These are phyloP conservation scores for Acleris sparsana DNA, from an alignment of 2,888 invertebrate genomes.

Conservation along the genomic window DNA sequence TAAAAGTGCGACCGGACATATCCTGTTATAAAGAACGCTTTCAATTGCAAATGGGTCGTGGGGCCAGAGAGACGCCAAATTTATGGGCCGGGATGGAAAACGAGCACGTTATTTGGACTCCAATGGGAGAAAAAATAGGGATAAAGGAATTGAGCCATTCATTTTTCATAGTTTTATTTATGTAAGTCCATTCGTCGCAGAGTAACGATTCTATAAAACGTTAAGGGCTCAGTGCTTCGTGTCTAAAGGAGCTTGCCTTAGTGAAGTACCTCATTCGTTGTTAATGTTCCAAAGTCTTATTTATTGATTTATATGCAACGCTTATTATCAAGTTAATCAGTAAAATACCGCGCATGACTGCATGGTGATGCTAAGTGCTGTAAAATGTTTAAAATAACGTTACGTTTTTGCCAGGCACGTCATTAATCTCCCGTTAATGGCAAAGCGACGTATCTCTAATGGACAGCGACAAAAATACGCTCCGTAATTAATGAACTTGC, in stretches of 20 bases:
- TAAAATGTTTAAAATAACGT: conserved; percentile 49
- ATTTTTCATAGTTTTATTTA: conserved; percentile 77
- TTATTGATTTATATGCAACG: too few relatives aligned
- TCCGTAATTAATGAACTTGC: conserved; percentile 69
- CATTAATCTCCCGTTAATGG: conserved; percentile 73
- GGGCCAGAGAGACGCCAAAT: conserved; percentile 67
- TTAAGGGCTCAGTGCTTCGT: conserved; percentile 41
- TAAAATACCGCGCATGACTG: background rate
- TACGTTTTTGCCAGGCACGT: conserved; percentile 50
- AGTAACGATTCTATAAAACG: conserved; percentile 61
- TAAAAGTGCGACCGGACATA: conserved; percentile 73
- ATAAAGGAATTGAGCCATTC: conserved; percentile 70
- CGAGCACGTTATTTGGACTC: conserved; percentile 71
- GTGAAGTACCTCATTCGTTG: background rate
- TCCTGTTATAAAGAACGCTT: conserved; percentile 77
- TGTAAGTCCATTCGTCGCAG: conserved; percentile 62
- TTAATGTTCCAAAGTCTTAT: background rate
- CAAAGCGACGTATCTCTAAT: conserved; percentile 70
- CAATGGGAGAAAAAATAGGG: conserved; percentile 68
- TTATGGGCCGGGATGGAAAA: conserved; percentile 71
- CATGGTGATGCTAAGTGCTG: conserved; percentile 27
- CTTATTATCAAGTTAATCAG: background rate
- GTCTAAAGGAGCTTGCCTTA: conserved; percentile 33
- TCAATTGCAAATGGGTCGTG: conserved; percentile 79
- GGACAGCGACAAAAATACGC: conserved; percentile 74